phyloP scores from a whole-genome alignment of 2,113 vertebrate genomes.

The Eulemur rufifrons region DNA sequence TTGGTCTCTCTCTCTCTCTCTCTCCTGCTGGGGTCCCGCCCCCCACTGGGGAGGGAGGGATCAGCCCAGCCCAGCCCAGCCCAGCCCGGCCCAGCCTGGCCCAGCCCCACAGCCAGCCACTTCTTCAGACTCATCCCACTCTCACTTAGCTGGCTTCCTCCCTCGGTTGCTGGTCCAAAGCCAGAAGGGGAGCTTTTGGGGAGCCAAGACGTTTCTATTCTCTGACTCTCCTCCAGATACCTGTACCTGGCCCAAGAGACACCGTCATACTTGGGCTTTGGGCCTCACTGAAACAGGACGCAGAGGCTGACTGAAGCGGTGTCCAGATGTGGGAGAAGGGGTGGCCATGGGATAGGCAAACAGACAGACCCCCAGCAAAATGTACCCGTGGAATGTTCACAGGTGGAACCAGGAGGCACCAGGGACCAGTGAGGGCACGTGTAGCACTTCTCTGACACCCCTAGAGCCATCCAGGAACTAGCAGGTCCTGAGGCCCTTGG shows the following conservation, averaged over 20 bases:
- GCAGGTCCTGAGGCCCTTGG: not conserved
- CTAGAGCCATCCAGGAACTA: not conserved
- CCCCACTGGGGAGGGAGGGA: conserved; percentile 68
- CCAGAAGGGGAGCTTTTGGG: not conserved
- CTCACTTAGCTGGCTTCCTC: not conserved
- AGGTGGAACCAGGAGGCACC: not conserved
- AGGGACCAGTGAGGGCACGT: not conserved
- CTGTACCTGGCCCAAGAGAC: no score
- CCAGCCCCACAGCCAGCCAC: conserved; percentile 5
- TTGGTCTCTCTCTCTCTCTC: not conserved
- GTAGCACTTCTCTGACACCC: not conserved
- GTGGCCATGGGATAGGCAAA: not conserved
- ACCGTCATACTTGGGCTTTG: not conserved
- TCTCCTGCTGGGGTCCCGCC: conserved; percentile 52
- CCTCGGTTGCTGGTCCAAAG: not conserved
- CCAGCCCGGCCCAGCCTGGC: conserved; percentile 29
- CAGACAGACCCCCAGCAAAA: not conserved
- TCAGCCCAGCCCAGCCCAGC: conserved; percentile 73
- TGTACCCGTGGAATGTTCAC: not conserved
- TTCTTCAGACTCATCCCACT: conserved; percentile 9
- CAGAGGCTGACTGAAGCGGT: not conserved
- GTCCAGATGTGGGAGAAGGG: not conserved
- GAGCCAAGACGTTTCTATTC: not conserved
- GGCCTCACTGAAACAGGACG: not conserved
- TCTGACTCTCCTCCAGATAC: not conserved